Percentiles rank a stretch among this genome's conserved stretches.
phyloP scores from a whole-genome alignment of 2,888 invertebrate genomes.

The Agrotis clavis region DNA sequence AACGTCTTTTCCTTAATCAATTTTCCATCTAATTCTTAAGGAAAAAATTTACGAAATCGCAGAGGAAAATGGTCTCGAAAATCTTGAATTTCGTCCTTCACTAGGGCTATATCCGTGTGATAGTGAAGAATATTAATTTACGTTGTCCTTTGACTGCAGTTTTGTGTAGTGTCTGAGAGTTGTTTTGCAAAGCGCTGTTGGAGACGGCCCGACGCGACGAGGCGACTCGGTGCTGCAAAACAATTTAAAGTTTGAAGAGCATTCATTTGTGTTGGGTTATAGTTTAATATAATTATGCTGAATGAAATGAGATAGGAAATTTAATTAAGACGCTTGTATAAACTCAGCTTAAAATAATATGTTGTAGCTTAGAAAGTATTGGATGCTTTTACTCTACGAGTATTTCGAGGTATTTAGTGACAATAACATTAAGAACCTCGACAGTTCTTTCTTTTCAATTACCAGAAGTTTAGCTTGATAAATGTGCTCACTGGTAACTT shows the following conservation, averaged over 20 bases:
- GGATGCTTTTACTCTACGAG: too few species aligned
- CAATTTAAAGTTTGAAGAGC: constrained; percentile 21
- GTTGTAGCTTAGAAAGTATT: background rate
- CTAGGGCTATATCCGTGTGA: constrained; percentile 43
- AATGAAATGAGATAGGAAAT: background rate
- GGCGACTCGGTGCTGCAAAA: background rate
- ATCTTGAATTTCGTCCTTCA: constrained; percentile 56
- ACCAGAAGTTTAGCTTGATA: background rate
- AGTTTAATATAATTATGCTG: background rate
- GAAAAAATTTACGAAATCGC: constrained; percentile 51
- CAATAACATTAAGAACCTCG: too few species aligned
- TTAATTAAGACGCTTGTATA: background rate
- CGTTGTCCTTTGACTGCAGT: constrained; percentile 25
- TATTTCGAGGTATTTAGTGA: too few species aligned
- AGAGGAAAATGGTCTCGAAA: constrained; percentile 52
- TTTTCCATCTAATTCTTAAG: constrained; percentile 39
- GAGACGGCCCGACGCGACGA: constrained; percentile 11
- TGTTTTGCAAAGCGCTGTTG: background rate
- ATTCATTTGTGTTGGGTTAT: constrained; percentile 11
- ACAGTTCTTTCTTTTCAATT: background rate
- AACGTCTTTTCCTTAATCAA: constrained; percentile 52
- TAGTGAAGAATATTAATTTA: constrained; percentile 52
- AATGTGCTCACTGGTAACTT: background rate
- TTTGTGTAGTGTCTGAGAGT: constrained; percentile 1
- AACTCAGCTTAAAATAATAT: background rate